phyloP scores from a whole-genome alignment of 2,113 vertebrate species.

The Sitta europaea region DNA sequence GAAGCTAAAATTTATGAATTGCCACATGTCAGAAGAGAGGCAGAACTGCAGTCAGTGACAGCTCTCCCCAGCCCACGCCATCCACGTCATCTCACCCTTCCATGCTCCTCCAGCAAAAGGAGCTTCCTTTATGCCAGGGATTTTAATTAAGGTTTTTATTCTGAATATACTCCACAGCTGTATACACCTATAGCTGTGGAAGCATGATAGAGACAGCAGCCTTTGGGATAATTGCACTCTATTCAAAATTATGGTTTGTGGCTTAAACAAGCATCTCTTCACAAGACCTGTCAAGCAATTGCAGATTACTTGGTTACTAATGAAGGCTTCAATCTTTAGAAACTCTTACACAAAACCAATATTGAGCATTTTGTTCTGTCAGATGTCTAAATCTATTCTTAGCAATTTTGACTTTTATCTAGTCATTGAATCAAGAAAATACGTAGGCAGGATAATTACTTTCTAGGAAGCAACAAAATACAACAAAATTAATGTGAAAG shows the following conservation, averaged over 20 bases:
- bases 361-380: neutral
- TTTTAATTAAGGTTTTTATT: neutral
- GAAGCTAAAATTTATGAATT: neutral
- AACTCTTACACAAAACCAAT: neutral
- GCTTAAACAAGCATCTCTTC: neutral
- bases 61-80: accelerated
- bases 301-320: neutral
- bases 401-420: neutral
- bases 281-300: neutral
- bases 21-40: neutral
- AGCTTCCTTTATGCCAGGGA: neutral
- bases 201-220: neutral
- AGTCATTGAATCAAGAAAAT: neutral
- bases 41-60: neutral
- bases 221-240: neutral
- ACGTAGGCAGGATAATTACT: neutral
- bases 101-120: neutral
- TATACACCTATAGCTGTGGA: neutral
- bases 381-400: neutral
- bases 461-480: neutral
- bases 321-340: neutral
- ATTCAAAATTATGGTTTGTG: neutral
- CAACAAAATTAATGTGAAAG: neutral
- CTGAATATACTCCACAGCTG: neutral
- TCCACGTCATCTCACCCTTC: neutral